phyloP scores from a whole-genome alignment of 2,113 vertebrate genomes.

The Anhinga rufa region DNA sequence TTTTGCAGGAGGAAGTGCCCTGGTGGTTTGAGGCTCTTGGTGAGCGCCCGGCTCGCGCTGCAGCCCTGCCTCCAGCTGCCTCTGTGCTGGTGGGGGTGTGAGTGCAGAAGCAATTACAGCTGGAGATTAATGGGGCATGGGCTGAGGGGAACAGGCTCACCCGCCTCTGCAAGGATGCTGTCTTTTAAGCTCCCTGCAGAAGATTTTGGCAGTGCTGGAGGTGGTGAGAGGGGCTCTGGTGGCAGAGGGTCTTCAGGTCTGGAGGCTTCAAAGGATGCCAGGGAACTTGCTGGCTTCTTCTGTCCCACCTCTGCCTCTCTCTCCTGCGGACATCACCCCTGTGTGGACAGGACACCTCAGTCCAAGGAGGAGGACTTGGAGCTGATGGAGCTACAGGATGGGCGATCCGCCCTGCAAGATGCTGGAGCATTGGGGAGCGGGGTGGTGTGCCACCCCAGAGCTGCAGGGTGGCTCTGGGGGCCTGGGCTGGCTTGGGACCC shows the following conservation, averaged over 20 bases:
- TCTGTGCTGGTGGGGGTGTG: background rate
- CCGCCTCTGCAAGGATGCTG: background rate
- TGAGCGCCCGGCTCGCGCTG: background rate
- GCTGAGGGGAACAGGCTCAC: background rate
- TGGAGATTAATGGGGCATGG: background rate
- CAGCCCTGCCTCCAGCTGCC: background rate
- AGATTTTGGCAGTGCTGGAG: background rate
- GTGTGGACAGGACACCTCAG: rapidly evolving
- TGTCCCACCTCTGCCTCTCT: background rate
- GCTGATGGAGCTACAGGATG: background rate
- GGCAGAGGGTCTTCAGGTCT: background rate
- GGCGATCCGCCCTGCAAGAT: rapidly evolving
- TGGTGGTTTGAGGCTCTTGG: background rate
- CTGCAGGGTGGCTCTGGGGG: background rate
- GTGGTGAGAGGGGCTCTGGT: background rate
- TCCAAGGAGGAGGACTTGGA: background rate
- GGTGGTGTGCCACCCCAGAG: background rate
- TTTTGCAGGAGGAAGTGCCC: background rate
- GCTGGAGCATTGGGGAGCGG: background rate
- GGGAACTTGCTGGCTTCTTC: background rate
- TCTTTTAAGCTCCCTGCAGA: background rate
- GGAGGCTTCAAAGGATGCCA: background rate
- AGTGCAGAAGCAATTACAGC: background rate
- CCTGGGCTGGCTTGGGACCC: background rate
- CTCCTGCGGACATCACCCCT: background rate